Conservation (phyloP, 2,888 invertebrate species). For the Lepeophtheirus nordmannii region DNA sequence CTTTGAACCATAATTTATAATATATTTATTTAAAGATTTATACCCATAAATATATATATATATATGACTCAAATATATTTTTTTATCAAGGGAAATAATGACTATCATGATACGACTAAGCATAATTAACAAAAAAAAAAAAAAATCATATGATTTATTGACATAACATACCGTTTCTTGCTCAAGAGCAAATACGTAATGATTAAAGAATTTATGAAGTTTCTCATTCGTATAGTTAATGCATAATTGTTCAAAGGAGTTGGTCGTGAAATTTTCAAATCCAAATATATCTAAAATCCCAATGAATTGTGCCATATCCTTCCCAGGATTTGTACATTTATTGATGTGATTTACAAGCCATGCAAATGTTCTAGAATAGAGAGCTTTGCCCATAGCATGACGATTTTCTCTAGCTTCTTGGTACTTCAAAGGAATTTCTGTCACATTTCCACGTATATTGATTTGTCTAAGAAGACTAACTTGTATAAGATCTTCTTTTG, state of each 20-base stretch:
- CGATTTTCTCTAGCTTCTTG: constrained; percentile 76
- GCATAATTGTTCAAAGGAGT: constrained; percentile 80
- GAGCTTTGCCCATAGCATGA: constrained; percentile 80
- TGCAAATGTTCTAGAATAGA: constrained; percentile 74
- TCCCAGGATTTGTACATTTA: constrained; percentile 70
- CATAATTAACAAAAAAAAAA: background rate
- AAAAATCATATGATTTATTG: constrained; percentile 15
- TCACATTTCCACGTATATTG: constrained; percentile 79
- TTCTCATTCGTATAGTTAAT: constrained; percentile 90
- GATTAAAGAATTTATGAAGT: constrained; percentile 86
- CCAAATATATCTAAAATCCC: constrained; percentile 86
- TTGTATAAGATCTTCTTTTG: constrained; percentile 54
- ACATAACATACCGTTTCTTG: constrained; percentile 63
- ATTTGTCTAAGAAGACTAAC: constrained; percentile 63
- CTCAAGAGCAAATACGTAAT: constrained; percentile 84
- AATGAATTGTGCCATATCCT: constrained; percentile 48
- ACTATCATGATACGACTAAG: background rate
- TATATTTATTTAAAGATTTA: background rate
- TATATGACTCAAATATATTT: too few species aligned
- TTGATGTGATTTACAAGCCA: constrained; percentile 81
- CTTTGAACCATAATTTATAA: background rate
- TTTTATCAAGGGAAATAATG: background rate
- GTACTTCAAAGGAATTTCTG: constrained; percentile 72
- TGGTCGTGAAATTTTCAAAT: constrained; percentile 77
- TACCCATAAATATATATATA: too few species aligned